Conservation (phyloP, 2,113 vertebrate species). For the Coryphaenoides rupestris region DNA sequence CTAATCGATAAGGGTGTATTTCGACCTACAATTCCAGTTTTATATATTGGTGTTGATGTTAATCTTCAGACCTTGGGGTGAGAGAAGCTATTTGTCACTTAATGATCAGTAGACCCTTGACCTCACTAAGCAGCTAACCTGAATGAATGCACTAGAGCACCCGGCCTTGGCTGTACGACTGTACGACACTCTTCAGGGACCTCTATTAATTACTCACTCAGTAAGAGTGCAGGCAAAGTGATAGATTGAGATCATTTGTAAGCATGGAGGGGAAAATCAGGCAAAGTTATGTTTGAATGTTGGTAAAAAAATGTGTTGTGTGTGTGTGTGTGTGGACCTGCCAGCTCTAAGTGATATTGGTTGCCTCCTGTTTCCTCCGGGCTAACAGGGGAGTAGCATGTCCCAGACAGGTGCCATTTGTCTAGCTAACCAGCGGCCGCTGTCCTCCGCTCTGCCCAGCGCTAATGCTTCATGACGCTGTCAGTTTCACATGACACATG, state of each 20-base stretch:
- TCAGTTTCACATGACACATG: constrained; percentile 71
- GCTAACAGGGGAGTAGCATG: constrained; percentile 41
- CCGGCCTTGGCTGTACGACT: background rate
- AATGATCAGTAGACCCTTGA: constrained; percentile 17
- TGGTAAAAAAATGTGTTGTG: too few relatives aligned
- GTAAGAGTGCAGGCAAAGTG: too few relatives aligned
- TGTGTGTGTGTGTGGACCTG: background rate
- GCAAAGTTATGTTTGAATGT: background rate
- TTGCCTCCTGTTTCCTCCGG: constrained; percentile 20
- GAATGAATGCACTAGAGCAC: background rate
- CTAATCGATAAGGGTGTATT: too few relatives aligned
- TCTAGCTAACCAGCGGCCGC: constrained; percentile 57
- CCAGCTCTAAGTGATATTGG: constrained; percentile 42
- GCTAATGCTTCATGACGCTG: constrained; percentile 62
- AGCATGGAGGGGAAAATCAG: background rate
- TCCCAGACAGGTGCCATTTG: constrained; percentile 38
- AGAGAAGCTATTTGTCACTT: constrained; percentile 26
- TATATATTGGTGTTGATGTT: background rate
- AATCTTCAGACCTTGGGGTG: background rate
- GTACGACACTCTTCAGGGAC: background rate
- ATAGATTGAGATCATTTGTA: background rate
- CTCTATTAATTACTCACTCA: too few relatives aligned
- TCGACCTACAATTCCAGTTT: background rate
- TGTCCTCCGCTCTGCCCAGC: constrained; percentile 46
- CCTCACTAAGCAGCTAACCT: constrained; percentile 12